Conservation (phyloP, 2,888 invertebrate genomes). For the Prosapia bicincta region DNA sequence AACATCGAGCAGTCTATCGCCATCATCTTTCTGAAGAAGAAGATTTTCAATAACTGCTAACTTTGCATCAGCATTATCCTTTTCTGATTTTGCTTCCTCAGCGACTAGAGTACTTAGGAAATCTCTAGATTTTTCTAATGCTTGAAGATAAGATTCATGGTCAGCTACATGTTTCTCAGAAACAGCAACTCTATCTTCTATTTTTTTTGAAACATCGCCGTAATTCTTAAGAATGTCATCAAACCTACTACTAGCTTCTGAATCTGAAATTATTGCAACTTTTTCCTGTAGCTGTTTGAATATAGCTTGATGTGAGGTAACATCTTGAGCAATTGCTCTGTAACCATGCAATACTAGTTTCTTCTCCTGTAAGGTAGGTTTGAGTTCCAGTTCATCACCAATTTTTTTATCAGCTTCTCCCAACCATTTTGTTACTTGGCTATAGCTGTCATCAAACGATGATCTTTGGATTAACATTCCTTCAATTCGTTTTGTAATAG, state of each 20-base stretch:
- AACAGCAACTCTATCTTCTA: constrained; percentile 61
- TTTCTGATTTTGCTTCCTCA: constrained; percentile 75
- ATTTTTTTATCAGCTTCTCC: constrained; percentile 73
- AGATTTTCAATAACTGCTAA: constrained; percentile 71
- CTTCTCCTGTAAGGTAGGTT: constrained; percentile 82
- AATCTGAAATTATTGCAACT: constrained; percentile 72
- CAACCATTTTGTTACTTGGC: constrained; percentile 84
- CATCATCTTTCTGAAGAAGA: constrained; percentile 66
- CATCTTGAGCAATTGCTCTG: constrained; percentile 78
- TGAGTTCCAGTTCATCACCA: constrained; percentile 64
- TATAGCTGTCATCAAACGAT: constrained; percentile 89
- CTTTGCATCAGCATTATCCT: constrained; percentile 73
- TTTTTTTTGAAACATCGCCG: constrained; percentile 61
- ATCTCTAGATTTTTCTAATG: constrained; percentile 78
- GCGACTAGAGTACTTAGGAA: constrained; percentile 75
- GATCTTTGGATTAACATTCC: constrained; percentile 85
- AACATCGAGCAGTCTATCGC: constrained; percentile 64
- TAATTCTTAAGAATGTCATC: constrained; percentile 71
- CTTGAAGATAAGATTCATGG: constrained; percentile 78
- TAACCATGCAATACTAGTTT: constrained; percentile 80
- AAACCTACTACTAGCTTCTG: constrained; percentile 72
- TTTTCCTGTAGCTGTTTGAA: constrained; percentile 80
- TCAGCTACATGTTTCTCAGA: constrained; percentile 71
- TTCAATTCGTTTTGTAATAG: constrained; percentile 82
- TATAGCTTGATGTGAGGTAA: constrained; percentile 79